These are phyloP conservation scores for Chloroceryle inda DNA, from an alignment of 2,797 vertebrate species.

Conservation along the genomic window DNA sequence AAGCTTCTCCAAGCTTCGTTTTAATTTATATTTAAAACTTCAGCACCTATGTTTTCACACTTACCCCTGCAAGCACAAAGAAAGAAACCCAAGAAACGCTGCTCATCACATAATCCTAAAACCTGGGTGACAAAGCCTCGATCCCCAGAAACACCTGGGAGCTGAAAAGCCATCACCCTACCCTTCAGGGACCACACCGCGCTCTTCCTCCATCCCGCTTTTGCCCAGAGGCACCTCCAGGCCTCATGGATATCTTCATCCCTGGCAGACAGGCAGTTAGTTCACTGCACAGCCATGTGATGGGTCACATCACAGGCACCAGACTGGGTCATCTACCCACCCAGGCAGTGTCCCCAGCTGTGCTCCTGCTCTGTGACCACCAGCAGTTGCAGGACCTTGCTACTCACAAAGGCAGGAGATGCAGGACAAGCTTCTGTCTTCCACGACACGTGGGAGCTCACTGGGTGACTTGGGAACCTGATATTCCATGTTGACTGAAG, in stretches of 20 bases:
- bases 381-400: not conserved
- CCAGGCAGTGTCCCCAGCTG: not conserved
- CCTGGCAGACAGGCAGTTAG: not conserved
- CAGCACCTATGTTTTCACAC: not conserved
- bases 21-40: conserved; percentile 51
- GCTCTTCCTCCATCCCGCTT: not conserved
- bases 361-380: not conserved
- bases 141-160: fast-evolving
- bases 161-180: not conserved
- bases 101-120: not conserved
- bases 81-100: not conserved
- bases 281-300: fast-evolving
- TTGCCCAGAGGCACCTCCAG: not conserved
- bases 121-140: not conserved
- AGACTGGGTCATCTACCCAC: not conserved
- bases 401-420: not conserved
- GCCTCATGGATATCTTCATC: not conserved
- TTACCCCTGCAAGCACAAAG: not conserved
- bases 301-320: not conserved
- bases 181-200: fast-evolving
- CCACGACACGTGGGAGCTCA: not conserved
- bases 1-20: not conserved
- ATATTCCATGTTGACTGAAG: not conserved
- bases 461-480: not conserved
- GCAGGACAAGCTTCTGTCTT: not conserved